Base-by-base conservation (phyloP, 2,888 invertebrate genomes). In the Hetaerina titia region DNA sequence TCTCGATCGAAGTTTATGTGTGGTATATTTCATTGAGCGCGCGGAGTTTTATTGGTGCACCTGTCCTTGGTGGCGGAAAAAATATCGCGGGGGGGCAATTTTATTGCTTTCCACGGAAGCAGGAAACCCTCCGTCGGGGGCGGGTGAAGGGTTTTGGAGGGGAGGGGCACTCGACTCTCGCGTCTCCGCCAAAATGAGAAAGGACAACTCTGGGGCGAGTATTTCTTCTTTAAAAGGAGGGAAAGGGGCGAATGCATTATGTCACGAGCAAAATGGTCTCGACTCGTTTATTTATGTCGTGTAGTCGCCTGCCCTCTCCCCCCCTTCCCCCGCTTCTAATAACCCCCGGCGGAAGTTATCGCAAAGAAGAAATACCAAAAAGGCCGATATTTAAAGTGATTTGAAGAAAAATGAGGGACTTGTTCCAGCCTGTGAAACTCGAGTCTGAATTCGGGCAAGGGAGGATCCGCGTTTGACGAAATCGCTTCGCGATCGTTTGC, bases 61-160 rank as follows among this genome's bases (percentile, higher is more conserved):
- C 89, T 89, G 89, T 58, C 89, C 89, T 19, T 89, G 89, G 58
- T 57, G 89, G 89, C 89, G 58, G 89, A 58, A 89, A 89, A 89
- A 89, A 89, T 58, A 89, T 89, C 89, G 58, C 22, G 17, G 56
- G 22, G 22, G 57, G 58, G 6, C 57, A 57, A 57, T 89, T 22
- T 89, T 89, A 89, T 56, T n/a, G 57, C 89, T n/a, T 89, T 58
- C 58, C 89, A 89, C 89, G 58, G 89, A 89, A 89, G 89, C 89
- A n/a, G 58, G 89, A 89, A 89, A 89, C 89, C 57, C 89, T 56
- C 89, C n/a, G 22, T 89, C 57, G 56, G 11, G 56, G 89, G 58
- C 57, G n/a, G 58, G 58, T 2, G n/a, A 9, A 57, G 58, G 81
- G n/a, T 19, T 81, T 25, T 69, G 31, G 31, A 81, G 31, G 11